Percentiles rank a stretch among this genome's conserved stretches.
Conservation (phyloP, 2,888 invertebrate species). For the Tetrapedia diversipes region DNA sequence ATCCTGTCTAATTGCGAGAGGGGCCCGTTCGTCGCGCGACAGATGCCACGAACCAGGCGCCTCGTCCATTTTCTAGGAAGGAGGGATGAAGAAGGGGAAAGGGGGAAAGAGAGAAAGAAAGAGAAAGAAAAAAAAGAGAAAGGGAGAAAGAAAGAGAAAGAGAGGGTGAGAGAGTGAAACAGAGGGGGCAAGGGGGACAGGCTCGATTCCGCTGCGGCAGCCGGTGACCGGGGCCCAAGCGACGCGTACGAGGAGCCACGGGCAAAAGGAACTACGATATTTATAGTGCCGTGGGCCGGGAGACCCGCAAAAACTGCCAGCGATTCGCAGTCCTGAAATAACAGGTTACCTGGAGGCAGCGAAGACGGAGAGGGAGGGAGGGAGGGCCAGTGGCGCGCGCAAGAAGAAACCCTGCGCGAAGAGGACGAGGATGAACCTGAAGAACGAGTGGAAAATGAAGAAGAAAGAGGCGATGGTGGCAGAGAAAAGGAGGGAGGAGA, state of each 20-base stretch:
- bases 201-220: conserved; percentile 23
- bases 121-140: too few species aligned
- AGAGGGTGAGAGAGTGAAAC: too few species aligned
- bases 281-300: conserved; percentile 75
- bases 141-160: too few species aligned
- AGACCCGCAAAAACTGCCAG: conserved; percentile 75
- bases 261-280: conserved; percentile 70
- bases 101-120: too few species aligned
- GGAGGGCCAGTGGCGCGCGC: conserved; percentile 37
- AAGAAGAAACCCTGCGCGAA: conserved; percentile 64
- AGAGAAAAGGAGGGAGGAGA: neutral
- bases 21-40: conserved; percentile 64
- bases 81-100: too few species aligned
- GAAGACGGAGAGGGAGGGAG: conserved; percentile 47
- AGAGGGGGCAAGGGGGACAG: too few species aligned
- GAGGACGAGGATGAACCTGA: conserved; percentile 50
- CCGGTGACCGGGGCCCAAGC: neutral
- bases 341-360: conserved; percentile 76
- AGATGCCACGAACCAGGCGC: conserved; percentile 73
- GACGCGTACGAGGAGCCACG: conserved; percentile 45
- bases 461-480: conserved; percentile 34
- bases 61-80: conserved; percentile 67
- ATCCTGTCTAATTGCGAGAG: conserved; percentile 73
- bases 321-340: conserved; percentile 81
- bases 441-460: conserved; percentile 42